These are phyloP conservation scores for Embiotoca jacksoni DNA, from an alignment of 2,113 vertebrate species.

Conservation along the genomic window DNA sequence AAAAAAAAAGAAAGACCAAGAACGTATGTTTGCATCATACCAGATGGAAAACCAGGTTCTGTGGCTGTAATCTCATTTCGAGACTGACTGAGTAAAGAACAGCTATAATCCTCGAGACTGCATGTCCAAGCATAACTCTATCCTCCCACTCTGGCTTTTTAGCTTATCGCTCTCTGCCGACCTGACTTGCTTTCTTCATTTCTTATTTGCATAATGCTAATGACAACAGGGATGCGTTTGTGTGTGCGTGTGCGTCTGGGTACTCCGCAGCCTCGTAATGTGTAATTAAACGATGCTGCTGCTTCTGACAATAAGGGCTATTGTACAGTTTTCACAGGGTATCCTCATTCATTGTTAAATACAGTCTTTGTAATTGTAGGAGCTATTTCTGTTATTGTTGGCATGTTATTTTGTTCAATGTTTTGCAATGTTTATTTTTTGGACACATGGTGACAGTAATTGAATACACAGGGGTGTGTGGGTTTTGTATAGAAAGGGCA, in stretches of 20 bases:
- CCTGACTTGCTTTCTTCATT: slow-evolving; percentile 10
- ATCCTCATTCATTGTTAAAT: slow-evolving; percentile 6
- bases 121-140: slow-evolving; percentile 37
- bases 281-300: slow-evolving; percentile 37
- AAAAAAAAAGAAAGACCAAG: not conserved
- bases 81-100: slow-evolving; percentile 51
- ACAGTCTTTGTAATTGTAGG: not conserved
- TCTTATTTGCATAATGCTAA: slow-evolving; percentile 49
- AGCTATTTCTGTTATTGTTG: too few species aligned
- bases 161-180: slow-evolving; percentile 14
- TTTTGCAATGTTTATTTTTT: not conserved
- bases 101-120: slow-evolving; percentile 45
- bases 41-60: not conserved
- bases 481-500: too few species aligned
- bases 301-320: not conserved
- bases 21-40: not conserved
- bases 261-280: not conserved
- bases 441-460: not conserved
- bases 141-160: slow-evolving; percentile 47
- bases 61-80: not conserved
- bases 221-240: slow-evolving; percentile 9
- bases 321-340: slow-evolving; percentile 3
- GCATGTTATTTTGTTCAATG: too few species aligned
- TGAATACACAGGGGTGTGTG: not conserved
- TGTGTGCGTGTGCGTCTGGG: not conserved